Conservation (phyloP, 2,113 vertebrate genomes). For the Peromyscus maniculatus region DNA sequence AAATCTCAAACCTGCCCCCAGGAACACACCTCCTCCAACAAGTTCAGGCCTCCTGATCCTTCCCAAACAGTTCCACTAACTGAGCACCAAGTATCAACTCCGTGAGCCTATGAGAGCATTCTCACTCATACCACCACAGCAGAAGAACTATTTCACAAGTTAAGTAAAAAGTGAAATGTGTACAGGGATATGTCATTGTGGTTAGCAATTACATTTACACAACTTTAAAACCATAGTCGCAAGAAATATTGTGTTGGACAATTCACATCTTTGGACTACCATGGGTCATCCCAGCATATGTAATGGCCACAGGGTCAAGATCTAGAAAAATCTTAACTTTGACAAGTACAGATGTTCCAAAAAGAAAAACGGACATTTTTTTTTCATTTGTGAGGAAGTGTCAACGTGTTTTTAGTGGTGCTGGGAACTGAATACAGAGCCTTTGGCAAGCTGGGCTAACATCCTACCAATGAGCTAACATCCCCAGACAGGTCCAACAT, state of each 20-base stretch:
- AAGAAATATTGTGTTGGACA: not conserved
- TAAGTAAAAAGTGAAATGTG: not conserved
- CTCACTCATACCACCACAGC: not conserved
- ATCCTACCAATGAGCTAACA: no score
- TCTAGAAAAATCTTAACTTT: not conserved
- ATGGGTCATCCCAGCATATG: not conserved
- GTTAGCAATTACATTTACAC: not conserved
- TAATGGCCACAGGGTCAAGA: not conserved
- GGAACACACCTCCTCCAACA: not conserved
- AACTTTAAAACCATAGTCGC: not conserved
- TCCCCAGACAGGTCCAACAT: not conserved
- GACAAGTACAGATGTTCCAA: not conserved
- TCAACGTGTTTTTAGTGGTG: not conserved
- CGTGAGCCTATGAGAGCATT: not conserved
- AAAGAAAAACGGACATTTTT: not conserved
- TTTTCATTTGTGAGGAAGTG: not conserved
- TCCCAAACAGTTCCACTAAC: not conserved
- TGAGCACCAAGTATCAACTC: not conserved
- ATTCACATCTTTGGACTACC: not conserved
- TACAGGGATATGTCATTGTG: not conserved
- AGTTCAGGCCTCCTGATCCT: not conserved
- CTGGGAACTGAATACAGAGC: not conserved
- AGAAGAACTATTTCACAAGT: not conserved
- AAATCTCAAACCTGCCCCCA: not conserved
- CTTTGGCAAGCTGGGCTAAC: not conserved